Evolutionary conservation across 2,797 vertebrate genomes (phyloP), one percentile per base, ranked within the genome.

Genomic region (Diceros bicornis): DNA sequence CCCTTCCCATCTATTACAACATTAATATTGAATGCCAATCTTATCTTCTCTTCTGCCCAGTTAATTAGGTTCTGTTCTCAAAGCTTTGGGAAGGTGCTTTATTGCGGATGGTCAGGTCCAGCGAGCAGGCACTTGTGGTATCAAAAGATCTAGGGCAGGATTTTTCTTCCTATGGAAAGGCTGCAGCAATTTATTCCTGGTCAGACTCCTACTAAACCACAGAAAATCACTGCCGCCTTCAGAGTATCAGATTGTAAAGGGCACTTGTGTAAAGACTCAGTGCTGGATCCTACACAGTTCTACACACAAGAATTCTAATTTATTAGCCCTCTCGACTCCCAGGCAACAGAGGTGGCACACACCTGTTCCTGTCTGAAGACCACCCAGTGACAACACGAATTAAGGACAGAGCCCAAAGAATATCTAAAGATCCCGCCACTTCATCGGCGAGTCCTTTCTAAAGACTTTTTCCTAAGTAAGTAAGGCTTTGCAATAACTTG

Each of bases 61-160:
- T 81, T 93, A 59, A 50, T 90, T 64, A 97, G 52, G n/a, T 27
- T 84, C 25, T 50, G 2, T 71, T 34, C n/a, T 52, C 41, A 91
- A 94, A 97, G 68, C 86, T 62, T 93, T 10, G 84, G 69, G 86
- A 96, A 81, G 57, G 11, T 96, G 91, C 88, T 84, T 92, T 64
- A 52, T 20, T 37, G 47, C 5, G 1, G 32, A 68, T 13, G 1
- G 8, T 7, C 12, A 2, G 17, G 7, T 62, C 62, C 6, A 1
- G 17, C 57, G 25, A 62, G 66, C 41, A 50, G 47, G 66, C n/a
- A 18, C 18, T 3, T 5, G 18, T 16, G 34, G 25, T 57, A 3
- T 37, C 4, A 59, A 66, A 55, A 12, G 6, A 25, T 27, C 32
- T 57, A 25, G 10, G 21, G 17, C 12, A 47, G 21, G 4, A 59